phyloP scores from a whole-genome alignment of 2,888 invertebrate genomes.

The Bugulina stolonifera region DNA sequence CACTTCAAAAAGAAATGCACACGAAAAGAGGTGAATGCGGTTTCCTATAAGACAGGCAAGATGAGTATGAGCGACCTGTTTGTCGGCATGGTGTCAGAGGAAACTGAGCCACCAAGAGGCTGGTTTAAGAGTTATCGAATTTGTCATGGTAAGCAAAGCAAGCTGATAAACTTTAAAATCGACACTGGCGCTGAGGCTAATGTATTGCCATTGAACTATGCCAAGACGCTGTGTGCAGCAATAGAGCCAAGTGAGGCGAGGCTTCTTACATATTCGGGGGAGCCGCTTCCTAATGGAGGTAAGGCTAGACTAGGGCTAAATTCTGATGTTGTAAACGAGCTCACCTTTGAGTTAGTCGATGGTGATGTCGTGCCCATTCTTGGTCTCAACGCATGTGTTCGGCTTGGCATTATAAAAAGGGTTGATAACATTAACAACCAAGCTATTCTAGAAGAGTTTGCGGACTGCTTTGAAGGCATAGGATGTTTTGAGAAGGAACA shows the following conservation, averaged over 20 bases:
- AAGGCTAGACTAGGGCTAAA: background rate
- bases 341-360: background rate
- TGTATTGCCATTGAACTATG: no score
- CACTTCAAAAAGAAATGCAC: background rate
- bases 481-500: background rate
- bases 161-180: background rate
- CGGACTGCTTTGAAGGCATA: background rate
- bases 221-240: no score
- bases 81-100: no score
- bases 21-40: background rate
- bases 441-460: background rate
- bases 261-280: no score
- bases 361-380: background rate
- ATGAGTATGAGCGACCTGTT: no score
- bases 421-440: background rate
- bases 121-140: background rate
- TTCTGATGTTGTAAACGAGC: background rate
- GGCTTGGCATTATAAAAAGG: background rate
- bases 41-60: no score
- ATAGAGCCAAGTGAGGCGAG: no score
- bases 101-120: no score
- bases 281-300: background rate
- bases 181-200: background rate
- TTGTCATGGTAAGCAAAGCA: background rate
- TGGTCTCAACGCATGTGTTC: background rate